These are phyloP conservation scores for Solenodon paradoxus DNA, from an alignment of 2,113 vertebrate species.

Conservation along the genomic window DNA sequence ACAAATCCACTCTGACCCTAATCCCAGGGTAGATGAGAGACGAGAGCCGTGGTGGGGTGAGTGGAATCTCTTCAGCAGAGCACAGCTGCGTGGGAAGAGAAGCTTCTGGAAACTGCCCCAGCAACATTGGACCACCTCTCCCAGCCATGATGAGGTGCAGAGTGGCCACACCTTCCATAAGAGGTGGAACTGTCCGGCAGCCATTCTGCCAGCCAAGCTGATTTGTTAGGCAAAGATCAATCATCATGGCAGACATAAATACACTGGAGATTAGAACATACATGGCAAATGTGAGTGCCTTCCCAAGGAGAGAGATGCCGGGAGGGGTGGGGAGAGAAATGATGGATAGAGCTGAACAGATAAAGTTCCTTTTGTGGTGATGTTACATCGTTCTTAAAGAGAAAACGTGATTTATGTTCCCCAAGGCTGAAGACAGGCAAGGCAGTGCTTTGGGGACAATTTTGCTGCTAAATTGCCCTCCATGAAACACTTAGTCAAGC, in stretches of 20 bases:
- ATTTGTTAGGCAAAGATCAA: conserved; percentile 77
- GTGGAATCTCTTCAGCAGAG: neutral
- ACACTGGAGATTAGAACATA: conserved; percentile 72
- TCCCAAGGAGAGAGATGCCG: neutral
- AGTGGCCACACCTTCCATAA: conserved; percentile 65
- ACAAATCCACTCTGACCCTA: neutral
- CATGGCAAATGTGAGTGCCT: conserved; percentile 61
- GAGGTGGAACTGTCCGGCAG: conserved; percentile 54
- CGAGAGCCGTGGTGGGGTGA: accelerated
- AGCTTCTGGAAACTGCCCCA: neutral
- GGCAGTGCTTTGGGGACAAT: conserved; percentile 38
- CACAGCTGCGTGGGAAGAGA: neutral
- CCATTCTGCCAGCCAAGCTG: conserved; percentile 53
- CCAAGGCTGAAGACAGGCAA: conserved; percentile 15
- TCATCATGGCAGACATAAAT: conserved; percentile 74
- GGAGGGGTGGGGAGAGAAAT: neutral
- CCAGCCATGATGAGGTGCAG: conserved; percentile 49
- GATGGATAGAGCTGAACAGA: conserved; percentile 65
- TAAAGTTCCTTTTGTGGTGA: conserved; percentile 60
- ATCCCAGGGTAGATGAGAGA: neutral
- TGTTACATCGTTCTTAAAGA: conserved; percentile 57
- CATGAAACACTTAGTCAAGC: conserved; percentile 13
- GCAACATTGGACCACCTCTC: neutral
- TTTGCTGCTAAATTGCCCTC: conserved; percentile 52
- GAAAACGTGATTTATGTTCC: conserved; percentile 53